Evolutionary conservation across 2,113 vertebrate species (phyloP).

Genomic region (Indicator maculatus): DNA sequence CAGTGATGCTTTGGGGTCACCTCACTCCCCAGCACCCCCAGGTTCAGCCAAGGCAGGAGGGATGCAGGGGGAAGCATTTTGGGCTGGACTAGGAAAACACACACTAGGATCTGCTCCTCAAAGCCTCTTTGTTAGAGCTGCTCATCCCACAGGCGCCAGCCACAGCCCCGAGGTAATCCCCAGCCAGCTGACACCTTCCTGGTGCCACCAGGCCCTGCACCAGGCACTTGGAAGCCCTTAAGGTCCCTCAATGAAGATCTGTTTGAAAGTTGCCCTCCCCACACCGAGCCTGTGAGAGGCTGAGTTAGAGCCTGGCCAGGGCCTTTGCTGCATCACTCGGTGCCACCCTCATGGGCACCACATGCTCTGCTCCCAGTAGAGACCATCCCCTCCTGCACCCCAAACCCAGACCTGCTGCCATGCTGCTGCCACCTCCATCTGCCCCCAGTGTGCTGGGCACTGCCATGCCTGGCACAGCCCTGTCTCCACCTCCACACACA

Average conservation of each 20-base stretch:
- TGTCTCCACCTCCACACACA: neutral
- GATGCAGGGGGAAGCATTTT: rapidly evolving
- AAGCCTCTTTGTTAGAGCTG: neutral
- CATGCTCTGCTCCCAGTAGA: rapidly evolving
- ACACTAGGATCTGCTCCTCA: neutral
- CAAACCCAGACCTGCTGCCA: rapidly evolving
- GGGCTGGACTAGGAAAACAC: neutral
- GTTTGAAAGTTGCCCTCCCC: neutral
- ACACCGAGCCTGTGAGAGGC: neutral
- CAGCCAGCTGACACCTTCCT: neutral
- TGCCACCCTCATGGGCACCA: rapidly evolving
- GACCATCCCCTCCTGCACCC: neutral
- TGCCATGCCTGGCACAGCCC: neutral
- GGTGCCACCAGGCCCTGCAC: rapidly evolving
- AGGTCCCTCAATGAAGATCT: neutral
- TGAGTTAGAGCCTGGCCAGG: rapidly evolving
- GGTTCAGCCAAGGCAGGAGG: neutral
- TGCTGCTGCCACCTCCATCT: rapidly evolving
- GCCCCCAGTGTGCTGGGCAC: neutral
- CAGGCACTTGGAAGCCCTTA: neutral
- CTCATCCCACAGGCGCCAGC: neutral
- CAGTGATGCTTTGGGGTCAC: too few relatives aligned
- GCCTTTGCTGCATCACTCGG: neutral
- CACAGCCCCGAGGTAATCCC: neutral
- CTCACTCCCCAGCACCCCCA: neutral